Evolutionary conservation across 1,140 invertebrate genomes (phyloP), one percentile per base, ranked within the genome.

Genomic region (Thaumatotibia leucotreta): DNA sequence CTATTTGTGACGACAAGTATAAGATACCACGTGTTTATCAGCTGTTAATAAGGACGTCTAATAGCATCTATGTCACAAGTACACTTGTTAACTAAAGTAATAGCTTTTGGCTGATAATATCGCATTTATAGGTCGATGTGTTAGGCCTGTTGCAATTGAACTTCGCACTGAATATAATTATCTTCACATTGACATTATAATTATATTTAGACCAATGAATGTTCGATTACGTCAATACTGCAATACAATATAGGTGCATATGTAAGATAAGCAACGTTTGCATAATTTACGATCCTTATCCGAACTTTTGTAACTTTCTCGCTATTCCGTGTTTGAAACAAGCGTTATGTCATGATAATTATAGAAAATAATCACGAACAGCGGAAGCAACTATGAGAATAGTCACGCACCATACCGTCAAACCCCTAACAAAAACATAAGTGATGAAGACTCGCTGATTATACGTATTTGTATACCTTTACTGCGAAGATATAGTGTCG

Each of bases 251-350:
- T 22, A 50, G 2, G 29, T 4, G 20, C 10, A 58, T 24, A 58
- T n/a, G 24, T 58, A 31, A 3, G 14, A 54, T 27, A 14, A 14
- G 52, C 29, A 6, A 58, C 29, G 52, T n/a, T n/a, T 58, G 52
- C 23, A 20, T 58, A 24, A 58, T n/a, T 58, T 58, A 58, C 14
- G 2, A 24, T 54, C 14, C 14, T 58, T 58, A 58, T 58, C 52
- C 23, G 29, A 58, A 58, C 9, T 58, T 29, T 45, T 45, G 39
- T 45, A 58, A 58, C 52, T 58, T 58, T 58, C 52, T 58, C 52
- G 17, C n/a, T 2, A 5, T 20, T 20, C 14, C 17, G 17, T 20
- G 17, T 45, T 6, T 9, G 0, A 0, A 45, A 17, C 39, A 45
- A 45, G 17, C 39, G 39, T 45, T 45, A 45, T 45, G 39, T 45